A percentile compares a stretch with the other conserved stretches of the same genome.
phyloP scores from a whole-genome alignment of 1,140 invertebrate species.

The Nymphalis io region DNA sequence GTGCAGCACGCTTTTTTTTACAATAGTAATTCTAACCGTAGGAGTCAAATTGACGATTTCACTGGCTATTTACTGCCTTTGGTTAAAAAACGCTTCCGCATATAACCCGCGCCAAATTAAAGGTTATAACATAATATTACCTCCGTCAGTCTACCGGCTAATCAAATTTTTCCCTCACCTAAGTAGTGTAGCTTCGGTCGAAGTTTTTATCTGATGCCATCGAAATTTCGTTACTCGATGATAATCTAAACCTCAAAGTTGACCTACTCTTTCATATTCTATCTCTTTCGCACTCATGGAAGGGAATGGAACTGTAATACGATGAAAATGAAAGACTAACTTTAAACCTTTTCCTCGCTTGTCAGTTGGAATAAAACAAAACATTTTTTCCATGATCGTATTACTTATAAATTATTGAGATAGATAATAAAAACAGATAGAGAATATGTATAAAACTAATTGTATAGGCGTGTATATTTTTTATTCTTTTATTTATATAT shows the following conservation, averaged over 20 bases:
- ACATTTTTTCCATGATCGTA: too few relatives aligned
- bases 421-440: too few relatives aligned
- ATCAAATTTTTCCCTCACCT: constrained; percentile 49
- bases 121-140: constrained; percentile 41
- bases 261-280: not conserved
- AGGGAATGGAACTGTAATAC: not conserved
- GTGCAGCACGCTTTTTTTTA: too few relatives aligned
- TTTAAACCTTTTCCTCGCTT: not conserved
- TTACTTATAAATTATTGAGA: too few relatives aligned
- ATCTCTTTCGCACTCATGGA: not conserved
- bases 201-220: constrained; percentile 34
- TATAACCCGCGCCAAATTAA: constrained; percentile 21
- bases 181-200: constrained; percentile 28
- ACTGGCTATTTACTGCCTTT: too few relatives aligned
- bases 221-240: constrained; percentile 38
- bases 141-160: constrained; percentile 33
- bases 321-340: not conserved
- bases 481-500: too few relatives aligned
- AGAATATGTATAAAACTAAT: too few relatives aligned
- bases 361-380: not conserved
- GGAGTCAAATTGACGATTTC: too few relatives aligned
- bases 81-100: not conserved
- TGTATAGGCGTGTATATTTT: too few relatives aligned
- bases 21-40: too few relatives aligned
- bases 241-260: not conserved